Percentiles rank a stretch among this genome's conserved stretches.
phyloP scores from a whole-genome alignment of 2,797 vertebrate species.

The Malacoraja senta region DNA sequence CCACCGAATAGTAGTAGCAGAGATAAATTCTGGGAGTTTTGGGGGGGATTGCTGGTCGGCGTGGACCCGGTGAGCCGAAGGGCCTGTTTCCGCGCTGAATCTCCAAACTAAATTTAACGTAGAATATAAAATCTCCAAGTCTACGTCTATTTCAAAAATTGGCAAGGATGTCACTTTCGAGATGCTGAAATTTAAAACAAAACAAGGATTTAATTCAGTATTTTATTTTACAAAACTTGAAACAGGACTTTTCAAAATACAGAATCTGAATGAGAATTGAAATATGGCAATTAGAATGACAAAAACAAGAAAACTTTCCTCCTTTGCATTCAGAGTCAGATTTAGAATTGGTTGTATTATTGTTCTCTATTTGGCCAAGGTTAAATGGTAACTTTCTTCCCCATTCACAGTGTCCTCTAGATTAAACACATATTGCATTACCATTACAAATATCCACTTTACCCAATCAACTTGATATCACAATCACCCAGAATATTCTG shows the following conservation, averaged over 20 bases:
- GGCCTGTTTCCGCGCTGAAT: no score
- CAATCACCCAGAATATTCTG: neutral
- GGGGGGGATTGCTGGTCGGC: no score
- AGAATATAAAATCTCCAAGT: neutral
- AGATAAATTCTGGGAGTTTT: neutral
- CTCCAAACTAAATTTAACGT: neutral
- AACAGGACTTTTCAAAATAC: neutral
- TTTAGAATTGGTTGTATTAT: neutral
- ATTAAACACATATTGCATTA: neutral
- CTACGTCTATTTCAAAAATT: neutral
- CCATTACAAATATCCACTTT: neutral
- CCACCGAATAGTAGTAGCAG: neutral
- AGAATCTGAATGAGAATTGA: neutral
- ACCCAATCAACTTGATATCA: neutral
- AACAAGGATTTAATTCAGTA: neutral
- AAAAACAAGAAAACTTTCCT: neutral
- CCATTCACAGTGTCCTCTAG: neutral
- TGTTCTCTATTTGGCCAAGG: neutral
- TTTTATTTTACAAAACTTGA: slow-evolving; percentile 24
- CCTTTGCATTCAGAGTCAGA: neutral
- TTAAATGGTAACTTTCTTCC: neutral
- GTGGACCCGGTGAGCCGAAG: no score
- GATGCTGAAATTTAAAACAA: neutral
- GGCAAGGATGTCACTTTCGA: neutral
- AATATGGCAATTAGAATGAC: neutral